These are phyloP conservation scores for Drosophila sproati DNA, from an alignment of 1,140 invertebrate genomes.

Conservation along the genomic window DNA sequence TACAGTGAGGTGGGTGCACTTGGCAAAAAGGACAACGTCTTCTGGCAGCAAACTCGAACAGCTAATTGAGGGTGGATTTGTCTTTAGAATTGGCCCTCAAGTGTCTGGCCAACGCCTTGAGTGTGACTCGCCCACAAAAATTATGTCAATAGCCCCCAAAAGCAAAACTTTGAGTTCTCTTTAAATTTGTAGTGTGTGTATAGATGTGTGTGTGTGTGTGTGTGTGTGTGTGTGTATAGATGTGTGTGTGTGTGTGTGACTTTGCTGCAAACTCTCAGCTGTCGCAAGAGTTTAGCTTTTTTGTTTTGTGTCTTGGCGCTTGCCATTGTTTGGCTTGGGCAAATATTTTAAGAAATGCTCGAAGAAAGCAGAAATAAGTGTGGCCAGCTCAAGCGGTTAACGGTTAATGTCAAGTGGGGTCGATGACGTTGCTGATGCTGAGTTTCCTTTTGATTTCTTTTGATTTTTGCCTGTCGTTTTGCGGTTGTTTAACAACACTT, in stretches of 20 bases:
- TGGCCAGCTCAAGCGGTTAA: slow-evolving; percentile 57
- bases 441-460: slow-evolving; percentile 58
- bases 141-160: slow-evolving; percentile 73
- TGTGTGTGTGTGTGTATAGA: background rate
- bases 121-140: slow-evolving; percentile 72
- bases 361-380: slow-evolving; percentile 67
- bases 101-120: slow-evolving; percentile 79
- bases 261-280: slow-evolving; percentile 1
- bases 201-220: background rate
- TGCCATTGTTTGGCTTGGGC: slow-evolving; percentile 54
- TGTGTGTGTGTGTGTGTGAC: slow-evolving; percentile 7
- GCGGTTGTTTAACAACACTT: slow-evolving; percentile 61
- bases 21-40: slow-evolving; percentile 46
- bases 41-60: slow-evolving; percentile 40
- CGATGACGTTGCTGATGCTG: slow-evolving; percentile 16
- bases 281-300: slow-evolving; percentile 24
- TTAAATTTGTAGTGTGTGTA: slow-evolving; percentile 36
- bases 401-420: slow-evolving; percentile 69
- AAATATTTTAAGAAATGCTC: slow-evolving; percentile 72
- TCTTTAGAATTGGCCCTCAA: slow-evolving; percentile 55
- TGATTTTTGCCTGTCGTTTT: slow-evolving; percentile 47
- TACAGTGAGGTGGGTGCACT: slow-evolving; percentile 1
- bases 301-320: slow-evolving; percentile 21
- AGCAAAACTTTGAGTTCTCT: slow-evolving; percentile 28
- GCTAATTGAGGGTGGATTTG: slow-evolving; percentile 77